A percentile compares a stretch with the other conserved stretches of the same genome.
Evolutionary conservation across 2,797 vertebrate species (phyloP).

Genomic region (Orientallactaga sibirica): DNA sequence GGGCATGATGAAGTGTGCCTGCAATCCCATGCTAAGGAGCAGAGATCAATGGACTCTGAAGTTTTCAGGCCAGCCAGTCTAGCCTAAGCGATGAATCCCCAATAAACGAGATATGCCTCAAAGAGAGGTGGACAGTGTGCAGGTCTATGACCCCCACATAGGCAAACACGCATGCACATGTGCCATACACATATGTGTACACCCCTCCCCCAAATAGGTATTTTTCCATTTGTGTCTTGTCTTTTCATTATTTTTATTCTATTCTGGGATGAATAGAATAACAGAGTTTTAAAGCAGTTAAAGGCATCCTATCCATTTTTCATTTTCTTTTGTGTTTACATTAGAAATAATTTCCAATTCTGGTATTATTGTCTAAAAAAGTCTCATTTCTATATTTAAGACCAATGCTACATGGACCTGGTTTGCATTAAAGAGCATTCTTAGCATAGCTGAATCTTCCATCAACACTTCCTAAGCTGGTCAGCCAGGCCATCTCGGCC

Average conservation of each 20-base stretch:
- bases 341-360: background rate
- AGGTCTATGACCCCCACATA: no score
- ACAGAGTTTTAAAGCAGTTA: conserved; percentile 8
- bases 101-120: no score
- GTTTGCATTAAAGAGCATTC: no score
- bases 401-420: background rate
- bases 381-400: background rate
- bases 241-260: background rate
- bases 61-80: no score
- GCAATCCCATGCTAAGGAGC: no score
- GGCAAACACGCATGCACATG: no score
- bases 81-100: no score
- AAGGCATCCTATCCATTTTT: background rate
- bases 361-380: background rate
- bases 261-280: background rate
- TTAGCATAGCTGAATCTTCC: background rate
- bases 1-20: no score
- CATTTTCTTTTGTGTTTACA: background rate
- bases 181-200: no score
- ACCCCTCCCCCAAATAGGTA: no score
- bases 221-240: background rate
- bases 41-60: no score
- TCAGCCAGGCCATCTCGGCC: background rate
- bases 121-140: no score
- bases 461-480: background rate